phyloP scores from a whole-genome alignment of 2,888 invertebrate genomes.

The Drosophila subsilvestris region DNA sequence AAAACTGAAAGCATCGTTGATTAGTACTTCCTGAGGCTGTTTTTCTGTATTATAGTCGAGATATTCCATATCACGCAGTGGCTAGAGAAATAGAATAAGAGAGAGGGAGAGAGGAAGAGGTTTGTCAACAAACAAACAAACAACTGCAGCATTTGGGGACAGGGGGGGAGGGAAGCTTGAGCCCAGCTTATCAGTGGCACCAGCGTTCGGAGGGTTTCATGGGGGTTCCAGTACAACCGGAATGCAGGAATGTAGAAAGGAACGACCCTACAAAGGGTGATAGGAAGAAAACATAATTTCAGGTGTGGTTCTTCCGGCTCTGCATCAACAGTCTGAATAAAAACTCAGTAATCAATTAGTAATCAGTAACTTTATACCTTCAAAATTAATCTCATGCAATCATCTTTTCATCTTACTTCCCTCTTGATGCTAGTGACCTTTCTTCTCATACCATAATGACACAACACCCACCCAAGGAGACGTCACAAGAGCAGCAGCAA shows the following conservation, averaged over 20 bases:
- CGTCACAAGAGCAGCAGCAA: background rate
- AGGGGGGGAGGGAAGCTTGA: slow-evolving; percentile 20
- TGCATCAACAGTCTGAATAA: background rate
- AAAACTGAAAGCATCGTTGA: slow-evolving; percentile 58
- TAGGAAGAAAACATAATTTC: slow-evolving; percentile 20
- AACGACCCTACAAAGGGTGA: background rate
- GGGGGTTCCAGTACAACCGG: slow-evolving; percentile 6
- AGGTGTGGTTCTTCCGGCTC: slow-evolving; percentile 33
- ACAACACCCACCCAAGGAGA: slow-evolving; percentile 25
- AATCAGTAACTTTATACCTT: too few relatives aligned
- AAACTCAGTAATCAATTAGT: background rate
- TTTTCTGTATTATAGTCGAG: slow-evolving; percentile 48
- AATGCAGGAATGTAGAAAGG: slow-evolving; percentile 16
- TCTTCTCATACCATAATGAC: background rate
- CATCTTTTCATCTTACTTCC: slow-evolving; percentile 8
- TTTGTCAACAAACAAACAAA: slow-evolving; percentile 55
- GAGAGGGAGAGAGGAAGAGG: slow-evolving; percentile 55
- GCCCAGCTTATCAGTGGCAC: slow-evolving; percentile 11
- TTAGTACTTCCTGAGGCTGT: slow-evolving; percentile 79
- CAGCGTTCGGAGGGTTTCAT: slow-evolving; percentile 4
- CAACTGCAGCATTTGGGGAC: slow-evolving; percentile 42
- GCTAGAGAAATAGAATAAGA: slow-evolving; percentile 16
- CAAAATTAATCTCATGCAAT: background rate
- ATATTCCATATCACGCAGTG: slow-evolving; percentile 58
- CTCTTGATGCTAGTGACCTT: background rate